phyloP scores from a whole-genome alignment of 2,797 vertebrate genomes.

The Hippopotamyrus pictus region DNA sequence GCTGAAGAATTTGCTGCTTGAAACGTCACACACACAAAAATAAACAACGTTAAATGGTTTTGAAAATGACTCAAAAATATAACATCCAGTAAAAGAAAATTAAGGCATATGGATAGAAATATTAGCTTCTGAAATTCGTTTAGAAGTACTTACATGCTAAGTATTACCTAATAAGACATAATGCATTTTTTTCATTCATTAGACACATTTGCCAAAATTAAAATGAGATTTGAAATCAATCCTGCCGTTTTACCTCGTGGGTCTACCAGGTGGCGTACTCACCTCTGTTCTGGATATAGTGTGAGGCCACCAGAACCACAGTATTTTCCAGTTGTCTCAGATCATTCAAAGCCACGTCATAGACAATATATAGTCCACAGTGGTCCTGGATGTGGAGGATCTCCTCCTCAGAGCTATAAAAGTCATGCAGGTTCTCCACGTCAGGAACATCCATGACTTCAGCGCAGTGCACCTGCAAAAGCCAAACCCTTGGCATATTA shows the following conservation, averaged over 20 bases:
- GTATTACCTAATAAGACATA: background rate
- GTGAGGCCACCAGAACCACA: constrained; percentile 59
- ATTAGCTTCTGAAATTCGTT: background rate
- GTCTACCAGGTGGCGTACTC: background rate
- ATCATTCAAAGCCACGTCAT: constrained; percentile 58
- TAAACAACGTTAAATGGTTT: background rate
- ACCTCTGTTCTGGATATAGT: constrained; percentile 49
- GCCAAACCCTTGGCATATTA: background rate
- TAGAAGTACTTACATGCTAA: background rate
- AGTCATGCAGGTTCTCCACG: constrained; percentile 65
- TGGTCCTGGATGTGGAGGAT: constrained; percentile 58
- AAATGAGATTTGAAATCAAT: background rate
- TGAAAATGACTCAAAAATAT: background rate
- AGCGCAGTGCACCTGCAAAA: constrained; percentile 48
- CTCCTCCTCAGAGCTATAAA: constrained; percentile 43
- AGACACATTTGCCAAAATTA: background rate
- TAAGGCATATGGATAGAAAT: background rate
- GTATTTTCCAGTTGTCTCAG: constrained; percentile 55
- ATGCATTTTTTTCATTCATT: background rate
- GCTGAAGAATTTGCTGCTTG: constrained; percentile 13
- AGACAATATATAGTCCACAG: constrained; percentile 51
- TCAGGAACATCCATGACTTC: constrained; percentile 67
- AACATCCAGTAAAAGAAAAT: background rate
- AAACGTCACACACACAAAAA: background rate
- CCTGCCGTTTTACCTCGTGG: background rate